A percentile compares a stretch with the other conserved stretches of the same genome.
These are phyloP conservation scores for Alviniconcha marisindica DNA, from an alignment of 1,140 invertebrate genomes.

Conservation along the genomic window DNA sequence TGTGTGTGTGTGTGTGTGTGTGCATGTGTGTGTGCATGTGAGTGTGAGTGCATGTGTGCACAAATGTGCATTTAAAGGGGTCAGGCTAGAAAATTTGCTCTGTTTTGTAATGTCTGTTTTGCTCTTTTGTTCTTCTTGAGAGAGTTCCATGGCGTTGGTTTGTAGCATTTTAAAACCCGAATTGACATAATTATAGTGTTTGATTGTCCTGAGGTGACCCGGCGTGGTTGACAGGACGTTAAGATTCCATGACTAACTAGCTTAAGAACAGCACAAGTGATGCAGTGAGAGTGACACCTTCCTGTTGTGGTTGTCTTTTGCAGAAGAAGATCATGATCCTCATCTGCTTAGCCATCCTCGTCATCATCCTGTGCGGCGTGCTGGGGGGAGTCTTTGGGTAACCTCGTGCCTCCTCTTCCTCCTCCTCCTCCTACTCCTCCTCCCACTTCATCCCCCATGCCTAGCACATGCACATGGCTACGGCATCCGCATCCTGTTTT, in stretches of 20 bases:
- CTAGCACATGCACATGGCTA: background rate
- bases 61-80: background rate
- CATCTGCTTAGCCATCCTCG: conserved; percentile 94
- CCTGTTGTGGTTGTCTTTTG: conserved; percentile 75
- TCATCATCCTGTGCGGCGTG: conserved; percentile 87
- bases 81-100: no score
- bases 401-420: background rate
- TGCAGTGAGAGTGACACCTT: no score
- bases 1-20: conserved; percentile 40
- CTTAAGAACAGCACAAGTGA: no score
- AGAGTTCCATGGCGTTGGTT: no score
- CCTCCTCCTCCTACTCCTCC: background rate
- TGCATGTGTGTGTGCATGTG: background rate
- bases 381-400: conserved; percentile 83
- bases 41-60: conserved; percentile 3
- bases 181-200: no score
- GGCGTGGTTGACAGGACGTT: no score
- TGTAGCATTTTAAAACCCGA: no score
- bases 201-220: no score
- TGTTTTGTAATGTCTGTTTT: no score
- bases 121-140: no score
- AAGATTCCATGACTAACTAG: no score
- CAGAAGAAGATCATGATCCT: conserved; percentile 99
- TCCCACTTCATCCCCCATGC: background rate
- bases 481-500: background rate